Evolutionary conservation across 2,797 vertebrate species (phyloP).

Genomic region (Crenuchus spilurus): DNA sequence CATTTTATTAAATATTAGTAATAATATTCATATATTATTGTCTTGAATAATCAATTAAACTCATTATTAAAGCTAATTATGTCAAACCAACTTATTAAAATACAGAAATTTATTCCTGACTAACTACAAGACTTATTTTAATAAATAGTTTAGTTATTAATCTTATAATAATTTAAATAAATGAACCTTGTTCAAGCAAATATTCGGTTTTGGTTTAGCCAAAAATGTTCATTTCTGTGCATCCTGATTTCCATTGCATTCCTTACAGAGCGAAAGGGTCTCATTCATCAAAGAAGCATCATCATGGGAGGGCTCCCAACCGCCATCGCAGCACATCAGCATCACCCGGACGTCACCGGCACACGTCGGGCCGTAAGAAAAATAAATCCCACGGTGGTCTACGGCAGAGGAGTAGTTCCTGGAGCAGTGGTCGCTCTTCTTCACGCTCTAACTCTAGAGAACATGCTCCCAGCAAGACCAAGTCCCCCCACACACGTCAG

Average conservation of each 20-base stretch:
- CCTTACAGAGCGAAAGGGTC: constrained; percentile 79
- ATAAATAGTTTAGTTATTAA: no score
- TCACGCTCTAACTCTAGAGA: constrained; percentile 87
- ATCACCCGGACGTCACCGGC: constrained; percentile 77
- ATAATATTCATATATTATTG: no score
- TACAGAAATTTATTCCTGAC: no score
- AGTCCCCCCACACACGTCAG: constrained; percentile 86
- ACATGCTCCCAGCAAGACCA: constrained; percentile 80
- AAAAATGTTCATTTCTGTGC: background rate
- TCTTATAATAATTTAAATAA: no score
- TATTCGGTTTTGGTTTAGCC: background rate
- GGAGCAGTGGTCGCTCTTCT: constrained; percentile 87
- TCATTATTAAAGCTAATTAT: no score
- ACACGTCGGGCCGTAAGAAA: constrained; percentile 81
- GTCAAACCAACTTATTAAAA: no score
- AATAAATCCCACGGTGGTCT: constrained; percentile 79
- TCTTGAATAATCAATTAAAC: no score
- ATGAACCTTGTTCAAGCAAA: no score
- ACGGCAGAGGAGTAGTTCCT: constrained; percentile 84
- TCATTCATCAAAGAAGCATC: constrained; percentile 79
- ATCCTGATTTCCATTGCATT: background rate
- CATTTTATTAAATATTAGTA: no score
- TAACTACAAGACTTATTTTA: no score
- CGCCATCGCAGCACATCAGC: constrained; percentile 81
- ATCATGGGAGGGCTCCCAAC: constrained; percentile 66